These are phyloP conservation scores for Amphiura filiformis DNA, from an alignment of 35 echinoderm and acorn worm genomes.

Conservation along the genomic window DNA sequence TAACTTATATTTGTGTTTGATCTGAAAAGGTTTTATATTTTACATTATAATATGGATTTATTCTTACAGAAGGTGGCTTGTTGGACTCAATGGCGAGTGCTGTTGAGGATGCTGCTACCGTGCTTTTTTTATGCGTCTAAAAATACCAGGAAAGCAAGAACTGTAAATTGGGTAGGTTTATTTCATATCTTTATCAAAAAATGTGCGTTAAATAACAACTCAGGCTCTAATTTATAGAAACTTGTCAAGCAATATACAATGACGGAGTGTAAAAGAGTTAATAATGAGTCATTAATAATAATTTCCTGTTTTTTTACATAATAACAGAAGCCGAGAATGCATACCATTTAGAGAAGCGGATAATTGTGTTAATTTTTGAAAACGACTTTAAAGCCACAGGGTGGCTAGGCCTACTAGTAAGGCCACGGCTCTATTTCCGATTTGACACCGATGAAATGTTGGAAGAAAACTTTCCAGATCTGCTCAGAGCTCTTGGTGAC, in stretches of 20 bases:
- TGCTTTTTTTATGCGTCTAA: not conserved
- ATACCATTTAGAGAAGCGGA: not conserved
- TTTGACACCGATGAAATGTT: not conserved
- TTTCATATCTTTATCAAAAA: not conserved
- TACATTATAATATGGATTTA: not conserved
- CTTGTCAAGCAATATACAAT: not conserved
- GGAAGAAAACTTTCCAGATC: not conserved
- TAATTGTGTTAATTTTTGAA: not conserved
- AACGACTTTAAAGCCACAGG: not conserved
- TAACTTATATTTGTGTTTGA: not conserved
- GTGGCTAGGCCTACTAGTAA: not conserved
- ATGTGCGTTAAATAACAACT: not conserved
- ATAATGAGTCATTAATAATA: not conserved
- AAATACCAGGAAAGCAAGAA: not conserved
- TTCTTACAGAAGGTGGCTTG: not conserved
- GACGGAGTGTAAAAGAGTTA: not conserved
- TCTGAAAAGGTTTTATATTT: not conserved
- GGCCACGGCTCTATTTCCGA: not conserved
- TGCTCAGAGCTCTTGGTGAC: not conserved
- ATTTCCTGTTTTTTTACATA: not conserved
- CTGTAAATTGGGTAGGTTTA: not conserved
- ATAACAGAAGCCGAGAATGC: not conserved
- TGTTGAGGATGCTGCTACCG: not conserved
- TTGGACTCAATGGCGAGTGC: not conserved
- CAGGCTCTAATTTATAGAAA: not conserved